phyloP scores from a whole-genome alignment of 2,797 vertebrate species.

The Sternotherus odoratus region DNA sequence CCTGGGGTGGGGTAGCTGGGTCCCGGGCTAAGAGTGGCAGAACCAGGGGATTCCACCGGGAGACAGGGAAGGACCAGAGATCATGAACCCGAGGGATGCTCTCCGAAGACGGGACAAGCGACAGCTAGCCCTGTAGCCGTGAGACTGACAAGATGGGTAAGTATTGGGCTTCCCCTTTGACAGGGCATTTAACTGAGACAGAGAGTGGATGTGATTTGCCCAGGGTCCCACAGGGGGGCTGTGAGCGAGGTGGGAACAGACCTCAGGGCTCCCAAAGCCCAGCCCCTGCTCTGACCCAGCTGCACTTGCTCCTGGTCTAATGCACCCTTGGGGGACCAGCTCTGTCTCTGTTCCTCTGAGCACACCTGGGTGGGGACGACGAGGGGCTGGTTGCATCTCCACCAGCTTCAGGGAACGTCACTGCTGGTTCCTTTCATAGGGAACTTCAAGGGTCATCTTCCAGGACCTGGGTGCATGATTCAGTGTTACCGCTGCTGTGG shows the following conservation, averaged over 20 bases:
- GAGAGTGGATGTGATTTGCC: background rate
- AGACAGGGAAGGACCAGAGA: no score
- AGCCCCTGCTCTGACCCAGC: conserved; percentile 53
- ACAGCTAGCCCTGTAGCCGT: no score
- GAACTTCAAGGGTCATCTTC: background rate
- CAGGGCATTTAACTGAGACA: background rate
- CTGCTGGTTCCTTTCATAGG: background rate
- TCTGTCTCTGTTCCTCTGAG: no score
- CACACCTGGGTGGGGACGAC: no score
- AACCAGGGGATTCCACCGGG: background rate
- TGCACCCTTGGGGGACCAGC: no score
- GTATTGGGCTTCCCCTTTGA: background rate
- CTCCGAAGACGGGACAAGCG: no score
- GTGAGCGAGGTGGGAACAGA: background rate
- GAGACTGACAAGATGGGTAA: background rate
- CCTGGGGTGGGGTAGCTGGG: background rate
- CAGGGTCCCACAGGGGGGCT: background rate
- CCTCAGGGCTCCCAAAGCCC: conserved; percentile 1
- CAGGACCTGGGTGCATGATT: background rate
- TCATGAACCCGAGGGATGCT: no score
- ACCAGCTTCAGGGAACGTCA: background rate
- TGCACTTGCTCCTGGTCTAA: background rate
- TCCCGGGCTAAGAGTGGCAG: background rate
- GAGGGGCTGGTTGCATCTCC: background rate
- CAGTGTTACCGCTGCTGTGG: background rate